A percentile compares a stretch with the other conserved stretches of the same genome.
phyloP scores from a whole-genome alignment of 2,797 vertebrate genomes.

The Falco berigora region DNA sequence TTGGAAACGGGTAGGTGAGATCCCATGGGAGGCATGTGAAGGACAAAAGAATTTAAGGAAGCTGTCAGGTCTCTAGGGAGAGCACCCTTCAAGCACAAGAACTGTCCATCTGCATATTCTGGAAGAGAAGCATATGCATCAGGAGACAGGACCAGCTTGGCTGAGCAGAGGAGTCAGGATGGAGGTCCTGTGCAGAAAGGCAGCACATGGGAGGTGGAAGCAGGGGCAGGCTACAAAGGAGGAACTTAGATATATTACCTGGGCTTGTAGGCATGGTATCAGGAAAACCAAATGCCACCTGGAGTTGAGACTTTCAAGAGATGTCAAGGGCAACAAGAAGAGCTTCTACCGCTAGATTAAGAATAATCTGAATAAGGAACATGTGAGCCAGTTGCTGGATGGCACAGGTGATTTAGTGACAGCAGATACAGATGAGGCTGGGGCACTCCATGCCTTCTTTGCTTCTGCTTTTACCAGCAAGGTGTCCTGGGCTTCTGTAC shows the following conservation, averaged over 20 bases:
- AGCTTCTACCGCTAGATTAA: not conserved
- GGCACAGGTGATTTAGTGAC: not conserved
- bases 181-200: not conserved
- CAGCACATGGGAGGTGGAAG: not conserved
- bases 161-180: not conserved
- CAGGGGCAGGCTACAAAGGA: not conserved
- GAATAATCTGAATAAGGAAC: not conserved
- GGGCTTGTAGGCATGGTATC: not conserved
- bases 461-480: not conserved
- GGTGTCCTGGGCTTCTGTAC: not conserved
- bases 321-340: not conserved
- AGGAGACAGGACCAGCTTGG: not conserved
- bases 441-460: not conserved
- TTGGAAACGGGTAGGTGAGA: not conserved
- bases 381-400: not conserved
- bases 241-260: not conserved
- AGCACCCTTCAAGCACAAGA: not conserved
- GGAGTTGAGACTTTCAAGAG: not conserved
- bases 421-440: not conserved
- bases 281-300: not conserved
- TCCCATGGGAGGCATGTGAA: not conserved
- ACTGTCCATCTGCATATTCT: not conserved
- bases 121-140: not conserved
- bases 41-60: not conserved
- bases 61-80: not conserved